Conservation (phyloP, 2,888 invertebrate genomes). For the Empis stercorea region DNA sequence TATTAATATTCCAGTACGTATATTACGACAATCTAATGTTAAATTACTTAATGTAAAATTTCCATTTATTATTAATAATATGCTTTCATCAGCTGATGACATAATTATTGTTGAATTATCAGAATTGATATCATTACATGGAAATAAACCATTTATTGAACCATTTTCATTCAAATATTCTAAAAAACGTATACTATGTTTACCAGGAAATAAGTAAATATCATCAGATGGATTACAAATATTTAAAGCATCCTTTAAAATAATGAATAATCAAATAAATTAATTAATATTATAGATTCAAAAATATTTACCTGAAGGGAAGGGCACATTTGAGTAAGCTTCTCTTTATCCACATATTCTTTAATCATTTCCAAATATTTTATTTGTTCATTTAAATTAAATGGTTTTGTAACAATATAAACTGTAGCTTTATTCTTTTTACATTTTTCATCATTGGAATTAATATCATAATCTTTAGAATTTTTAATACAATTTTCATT, state of each 20-base stretch:
- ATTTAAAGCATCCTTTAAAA: slow-evolving; percentile 24
- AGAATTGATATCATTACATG: background rate
- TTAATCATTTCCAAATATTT: slow-evolving; percentile 36
- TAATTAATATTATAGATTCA: background rate
- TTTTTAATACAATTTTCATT: slow-evolving; percentile 9
- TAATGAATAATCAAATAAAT: slow-evolving; percentile 2
- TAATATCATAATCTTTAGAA: slow-evolving; percentile 3
- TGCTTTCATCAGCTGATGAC: slow-evolving; percentile 38
- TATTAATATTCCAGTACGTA: slow-evolving; percentile 40
- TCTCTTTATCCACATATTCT: slow-evolving; percentile 27
- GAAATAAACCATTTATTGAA: slow-evolving; percentile 25
- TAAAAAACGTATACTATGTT: slow-evolving; percentile 38
- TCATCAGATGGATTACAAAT: slow-evolving; percentile 36
- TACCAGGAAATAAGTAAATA: slow-evolving; percentile 39
- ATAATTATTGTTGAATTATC: slow-evolving; percentile 20
- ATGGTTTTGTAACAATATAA: slow-evolving; percentile 38
- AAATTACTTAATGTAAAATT: slow-evolving; percentile 41
- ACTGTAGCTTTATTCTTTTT: slow-evolving; percentile 21
- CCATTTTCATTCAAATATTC: slow-evolving; percentile 42
- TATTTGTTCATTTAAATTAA: slow-evolving; percentile 37
- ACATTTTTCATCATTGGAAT: slow-evolving; percentile 15
- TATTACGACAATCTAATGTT: slow-evolving; percentile 39
- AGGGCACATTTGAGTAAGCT: slow-evolving; percentile 35
- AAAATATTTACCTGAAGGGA: background rate
- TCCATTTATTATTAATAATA: slow-evolving; percentile 42